phyloP scores from a whole-genome alignment of 1,140 invertebrate species.

The Ostrea edulis region DNA sequence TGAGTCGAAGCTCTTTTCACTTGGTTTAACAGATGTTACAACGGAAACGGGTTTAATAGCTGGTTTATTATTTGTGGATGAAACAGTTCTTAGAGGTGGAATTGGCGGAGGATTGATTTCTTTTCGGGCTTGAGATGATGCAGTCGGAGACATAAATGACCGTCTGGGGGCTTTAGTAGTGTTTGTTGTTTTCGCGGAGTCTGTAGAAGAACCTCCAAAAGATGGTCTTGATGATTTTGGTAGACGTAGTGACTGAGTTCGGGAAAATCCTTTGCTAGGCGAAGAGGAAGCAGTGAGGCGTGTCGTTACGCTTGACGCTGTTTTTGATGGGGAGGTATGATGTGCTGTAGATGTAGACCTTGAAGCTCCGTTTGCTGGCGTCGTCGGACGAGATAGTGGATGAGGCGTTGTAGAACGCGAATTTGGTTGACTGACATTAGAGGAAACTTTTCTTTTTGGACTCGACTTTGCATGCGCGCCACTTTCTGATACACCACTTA shows the following conservation, averaged over 20 bases:
- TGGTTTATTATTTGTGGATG: conserved; percentile 44
- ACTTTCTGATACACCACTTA: conserved; percentile 61
- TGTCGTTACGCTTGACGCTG: conserved; percentile 47
- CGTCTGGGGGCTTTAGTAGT: conserved; percentile 48
- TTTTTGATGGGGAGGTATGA: conserved; percentile 23
- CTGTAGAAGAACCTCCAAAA: conserved; percentile 39
- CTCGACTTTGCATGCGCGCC: conserved; percentile 44
- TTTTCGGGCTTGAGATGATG: conserved; percentile 67
- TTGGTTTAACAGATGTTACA: conserved; percentile 39
- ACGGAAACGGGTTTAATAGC: conserved; percentile 33
- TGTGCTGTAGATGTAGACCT: conserved; percentile 58
- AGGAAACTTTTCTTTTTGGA: conserved; percentile 53
- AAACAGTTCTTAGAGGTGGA: conserved; percentile 57
- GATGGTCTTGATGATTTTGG: conserved; percentile 54
- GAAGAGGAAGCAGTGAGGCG: conserved; percentile 50
- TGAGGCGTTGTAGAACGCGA: conserved; percentile 61
- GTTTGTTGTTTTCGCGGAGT: conserved; percentile 39
- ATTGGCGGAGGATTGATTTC: conserved; percentile 56
- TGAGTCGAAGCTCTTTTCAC: conserved; percentile 45
- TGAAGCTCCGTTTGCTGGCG: conserved; percentile 42
- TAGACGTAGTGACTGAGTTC: conserved; percentile 72
- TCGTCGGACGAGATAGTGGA: conserved; percentile 47
- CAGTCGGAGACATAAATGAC: conserved; percentile 71
- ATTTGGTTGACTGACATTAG: conserved; percentile 55
- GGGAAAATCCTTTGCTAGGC: conserved; percentile 56